phyloP scores from a whole-genome alignment of 2,797 vertebrate genomes.

The Balearica regulorum region DNA sequence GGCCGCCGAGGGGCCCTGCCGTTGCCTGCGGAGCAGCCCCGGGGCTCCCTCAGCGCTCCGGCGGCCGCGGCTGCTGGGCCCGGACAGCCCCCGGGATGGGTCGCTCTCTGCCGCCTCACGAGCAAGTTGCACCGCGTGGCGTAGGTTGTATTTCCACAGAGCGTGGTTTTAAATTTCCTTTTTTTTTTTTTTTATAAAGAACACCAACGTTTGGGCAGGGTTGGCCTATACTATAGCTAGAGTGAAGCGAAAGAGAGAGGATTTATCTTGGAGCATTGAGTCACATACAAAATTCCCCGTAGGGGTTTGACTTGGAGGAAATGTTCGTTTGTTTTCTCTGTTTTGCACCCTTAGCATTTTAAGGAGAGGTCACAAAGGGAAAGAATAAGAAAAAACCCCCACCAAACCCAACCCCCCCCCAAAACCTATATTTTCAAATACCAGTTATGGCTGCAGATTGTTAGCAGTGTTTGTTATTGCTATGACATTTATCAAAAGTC shows the following conservation, averaged over 20 bases:
- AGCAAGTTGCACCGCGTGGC: accelerated
- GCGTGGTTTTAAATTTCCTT: accelerated
- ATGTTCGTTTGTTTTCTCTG: background rate
- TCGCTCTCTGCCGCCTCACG: background rate
- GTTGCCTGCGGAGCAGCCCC: background rate
- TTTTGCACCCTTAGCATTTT: background rate
- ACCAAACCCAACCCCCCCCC: background rate
- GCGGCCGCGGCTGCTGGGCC: background rate
- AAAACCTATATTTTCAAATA: background rate
- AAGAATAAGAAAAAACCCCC: background rate
- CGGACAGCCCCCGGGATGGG: background rate
- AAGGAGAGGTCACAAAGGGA: background rate
- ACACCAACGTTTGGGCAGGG: background rate
- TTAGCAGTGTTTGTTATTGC: background rate
- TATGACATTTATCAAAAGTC: background rate
- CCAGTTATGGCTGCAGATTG: no score
- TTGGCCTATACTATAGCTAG: background rate
- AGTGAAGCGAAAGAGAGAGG: no score
- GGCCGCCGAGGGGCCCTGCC: background rate
- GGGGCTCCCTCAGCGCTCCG: background rate
- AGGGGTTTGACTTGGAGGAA: background rate
- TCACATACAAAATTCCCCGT: accelerated
- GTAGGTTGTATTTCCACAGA: background rate
- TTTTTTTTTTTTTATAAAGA: no score
- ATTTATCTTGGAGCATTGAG: background rate